These are phyloP conservation scores for Uropsilus gracilis DNA, from an alignment of 2,113 vertebrate species.

Conservation along the genomic window DNA sequence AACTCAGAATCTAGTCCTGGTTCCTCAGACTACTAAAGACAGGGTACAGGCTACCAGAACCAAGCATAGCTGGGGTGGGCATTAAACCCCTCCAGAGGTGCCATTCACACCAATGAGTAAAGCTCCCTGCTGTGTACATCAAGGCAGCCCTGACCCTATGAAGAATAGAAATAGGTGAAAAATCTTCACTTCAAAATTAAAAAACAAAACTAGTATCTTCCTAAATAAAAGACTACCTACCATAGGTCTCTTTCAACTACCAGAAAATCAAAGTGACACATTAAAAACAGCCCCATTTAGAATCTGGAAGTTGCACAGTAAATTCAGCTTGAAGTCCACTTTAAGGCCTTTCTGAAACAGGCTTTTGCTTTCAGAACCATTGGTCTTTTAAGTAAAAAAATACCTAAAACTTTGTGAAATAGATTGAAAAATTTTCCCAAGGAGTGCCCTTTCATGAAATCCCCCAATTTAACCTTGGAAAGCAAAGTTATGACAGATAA, in stretches of 20 bases:
- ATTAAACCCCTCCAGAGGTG: neutral
- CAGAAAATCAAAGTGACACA: neutral
- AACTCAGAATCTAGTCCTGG: neutral
- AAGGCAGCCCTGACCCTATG: neutral
- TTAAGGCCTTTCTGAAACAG: neutral
- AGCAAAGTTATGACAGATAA: neutral
- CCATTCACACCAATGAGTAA: neutral
- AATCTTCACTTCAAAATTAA: conserved; percentile 23
- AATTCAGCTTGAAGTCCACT: neutral
- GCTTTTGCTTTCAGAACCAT: neutral
- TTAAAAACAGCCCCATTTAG: neutral
- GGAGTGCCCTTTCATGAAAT: neutral
- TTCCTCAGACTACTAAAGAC: neutral
- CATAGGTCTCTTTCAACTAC: neutral
- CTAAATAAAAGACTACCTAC: neutral
- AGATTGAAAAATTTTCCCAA: no score
- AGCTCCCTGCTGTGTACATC: neutral
- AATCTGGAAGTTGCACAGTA: neutral
- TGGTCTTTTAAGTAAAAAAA: neutral
- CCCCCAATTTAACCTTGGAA: neutral
- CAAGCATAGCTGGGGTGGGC: neutral
- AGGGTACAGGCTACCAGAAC: neutral
- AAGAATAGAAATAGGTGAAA: neutral
- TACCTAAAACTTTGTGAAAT: neutral
- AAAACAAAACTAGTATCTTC: neutral